These are phyloP conservation scores for Limnephilus auricula DNA, from an alignment of 2,888 invertebrate genomes.

Conservation along the genomic window DNA sequence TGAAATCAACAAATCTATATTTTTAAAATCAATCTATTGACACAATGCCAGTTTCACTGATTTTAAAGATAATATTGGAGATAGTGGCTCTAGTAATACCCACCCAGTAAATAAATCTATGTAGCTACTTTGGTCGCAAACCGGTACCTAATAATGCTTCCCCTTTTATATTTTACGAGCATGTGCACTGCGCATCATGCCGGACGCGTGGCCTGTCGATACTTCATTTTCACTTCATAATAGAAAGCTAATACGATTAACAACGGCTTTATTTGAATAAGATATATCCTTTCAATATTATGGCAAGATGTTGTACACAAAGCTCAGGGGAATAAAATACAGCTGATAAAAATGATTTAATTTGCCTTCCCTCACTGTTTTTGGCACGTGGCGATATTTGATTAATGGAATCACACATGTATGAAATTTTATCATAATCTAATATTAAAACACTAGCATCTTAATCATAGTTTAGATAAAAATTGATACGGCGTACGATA, in stretches of 20 bases:
- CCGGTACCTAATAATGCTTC: neutral
- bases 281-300: neutral
- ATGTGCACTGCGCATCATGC: neutral
- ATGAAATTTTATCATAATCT: neutral
- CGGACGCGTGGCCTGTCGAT: slow-evolving; percentile 58
- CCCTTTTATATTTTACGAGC: neutral
- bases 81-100: neutral
- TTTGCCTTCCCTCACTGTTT: slow-evolving; percentile 13
- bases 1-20: too few species aligned
- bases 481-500: neutral
- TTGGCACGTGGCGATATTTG: slow-evolving; percentile 18
- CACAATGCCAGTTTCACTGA: neutral
- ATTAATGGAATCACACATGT: slow-evolving; percentile 31
- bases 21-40: too few species aligned
- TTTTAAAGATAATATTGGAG: neutral
- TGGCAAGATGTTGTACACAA: slow-evolving; percentile 4
- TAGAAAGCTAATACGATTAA: slow-evolving; percentile 59
- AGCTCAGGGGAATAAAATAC: slow-evolving; percentile 14
- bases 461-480: neutral
- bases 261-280: slow-evolving; percentile 10
- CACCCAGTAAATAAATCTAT: neutral
- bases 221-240: slow-evolving; percentile 57
- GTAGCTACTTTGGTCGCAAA: neutral
- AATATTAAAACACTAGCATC: neutral
- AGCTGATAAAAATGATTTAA: slow-evolving; percentile 26